Evolutionary conservation across 2,113 vertebrate species (phyloP), one percentile per base, ranked within the genome.

Genomic region (Protomyctophum bolini): DNA sequence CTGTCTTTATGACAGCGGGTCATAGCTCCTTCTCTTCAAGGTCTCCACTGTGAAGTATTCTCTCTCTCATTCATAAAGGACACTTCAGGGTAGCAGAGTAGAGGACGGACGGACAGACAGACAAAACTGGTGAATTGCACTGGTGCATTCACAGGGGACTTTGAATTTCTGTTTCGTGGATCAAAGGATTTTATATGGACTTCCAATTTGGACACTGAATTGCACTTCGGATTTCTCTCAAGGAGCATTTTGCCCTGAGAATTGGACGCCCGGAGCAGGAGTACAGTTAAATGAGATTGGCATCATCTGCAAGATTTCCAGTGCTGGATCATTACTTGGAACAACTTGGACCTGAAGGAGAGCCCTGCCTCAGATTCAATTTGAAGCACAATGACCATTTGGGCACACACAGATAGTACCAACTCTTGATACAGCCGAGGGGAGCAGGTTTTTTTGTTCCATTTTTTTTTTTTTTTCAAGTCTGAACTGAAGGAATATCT

Each of bases 281-380:
- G 33, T 6, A 41, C 33, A 41, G 4, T 41, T 41, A 41, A 41
- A 4, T 6, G 33, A 41, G 33, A 41, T 41, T 41, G 21, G 21
- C 21, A 21, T 1, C 2, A 54, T 14, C n/a, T 11, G 11, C 21
- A 21, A 21, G 21, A 21, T 21, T 21, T 56, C 15, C 8, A 15
- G 10, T 6, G 15, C 6, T 56, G 12, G 55, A 56, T 14, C 55
- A 58, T 8, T 9, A 58, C 57, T 58, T 49, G 51, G 51, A 48
- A 15, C 2, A 9, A 8, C n/a, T 67, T 68, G 10, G 61, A 78
- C 72, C 49, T 66, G 51, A 71, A 61, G 15, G 62, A 71, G 69
- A 67, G 48, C 21, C 64, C 14, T 8, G 6, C 55, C n/a, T n/a
- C n/a, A 56, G 55, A 6, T 56, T 15, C 2, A 29, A 33, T 33